phyloP scores from a whole-genome alignment of 2,888 invertebrate genomes.

The Napeogenes inachia region DNA sequence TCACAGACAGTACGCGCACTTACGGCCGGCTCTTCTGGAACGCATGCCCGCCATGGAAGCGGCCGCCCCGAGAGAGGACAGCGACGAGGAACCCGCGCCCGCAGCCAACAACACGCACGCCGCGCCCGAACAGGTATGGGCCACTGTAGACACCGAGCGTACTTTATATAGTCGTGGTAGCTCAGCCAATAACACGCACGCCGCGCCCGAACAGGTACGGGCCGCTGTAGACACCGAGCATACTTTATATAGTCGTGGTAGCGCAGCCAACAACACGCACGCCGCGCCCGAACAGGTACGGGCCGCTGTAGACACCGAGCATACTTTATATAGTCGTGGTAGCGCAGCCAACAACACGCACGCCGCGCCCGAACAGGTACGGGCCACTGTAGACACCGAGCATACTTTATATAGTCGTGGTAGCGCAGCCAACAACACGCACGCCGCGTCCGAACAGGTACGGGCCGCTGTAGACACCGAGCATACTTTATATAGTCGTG shows the following conservation, averaged over 20 bases:
- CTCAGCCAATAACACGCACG: too few relatives aligned
- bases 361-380: too few relatives aligned
- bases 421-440: constrained; percentile 30
- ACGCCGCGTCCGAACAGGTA: constrained; percentile 46
- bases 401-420: too few relatives aligned
- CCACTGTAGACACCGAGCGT: not conserved
- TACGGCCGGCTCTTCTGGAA: constrained; percentile 93
- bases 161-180: too few relatives aligned
- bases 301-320: not conserved
- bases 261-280: constrained; percentile 32
- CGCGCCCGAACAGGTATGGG: constrained; percentile 44
- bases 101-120: constrained; percentile 35
- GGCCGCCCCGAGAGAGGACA: constrained; percentile 50
- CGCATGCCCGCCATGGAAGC: constrained; percentile 96
- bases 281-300: constrained; percentile 45
- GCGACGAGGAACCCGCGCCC: constrained; percentile 36
- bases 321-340: too few relatives aligned
- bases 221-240: too few relatives aligned
- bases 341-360: too few relatives aligned
- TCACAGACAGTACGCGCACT: constrained; percentile 81
- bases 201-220: too few relatives aligned
- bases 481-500: too few relatives aligned
- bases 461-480: not conserved
- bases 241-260: too few relatives aligned
- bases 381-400: too few relatives aligned